Conservation (phyloP, 1,140 invertebrate species). For the Drosophila rhopaloa region DNA sequence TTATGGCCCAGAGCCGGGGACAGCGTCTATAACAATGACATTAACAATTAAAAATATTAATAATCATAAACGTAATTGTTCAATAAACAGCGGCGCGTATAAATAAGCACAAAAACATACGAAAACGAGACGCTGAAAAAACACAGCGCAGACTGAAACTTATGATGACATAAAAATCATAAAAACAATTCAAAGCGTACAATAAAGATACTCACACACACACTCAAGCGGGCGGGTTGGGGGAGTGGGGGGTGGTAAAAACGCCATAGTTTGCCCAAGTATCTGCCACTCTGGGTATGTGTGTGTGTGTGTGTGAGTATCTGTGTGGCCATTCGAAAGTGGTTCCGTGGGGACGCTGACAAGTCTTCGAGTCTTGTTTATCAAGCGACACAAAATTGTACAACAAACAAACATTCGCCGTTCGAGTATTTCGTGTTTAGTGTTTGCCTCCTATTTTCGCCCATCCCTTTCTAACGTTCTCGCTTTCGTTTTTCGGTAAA, state of each 20-base stretch:
- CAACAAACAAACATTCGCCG: constrained; percentile 77
- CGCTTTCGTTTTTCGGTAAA: constrained; percentile 55
- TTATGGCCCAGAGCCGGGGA: constrained; percentile 37
- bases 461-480: constrained; percentile 11
- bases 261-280: constrained; percentile 56
- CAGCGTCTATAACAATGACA: constrained; percentile 74
- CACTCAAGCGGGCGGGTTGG: not conserved
- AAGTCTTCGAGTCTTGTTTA: constrained; percentile 61
- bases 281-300: constrained; percentile 19
- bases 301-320: constrained; percentile 32
- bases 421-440: constrained; percentile 57
- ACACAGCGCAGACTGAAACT: constrained; percentile 68
- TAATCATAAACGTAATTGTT: constrained; percentile 82
- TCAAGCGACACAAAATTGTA: constrained; percentile 79
- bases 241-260: constrained; percentile 29
- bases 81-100: constrained; percentile 74
- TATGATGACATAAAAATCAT: constrained; percentile 83
- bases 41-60: constrained; percentile 82
- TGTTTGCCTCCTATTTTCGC: constrained; percentile 48
- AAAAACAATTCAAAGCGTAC: constrained; percentile 82
- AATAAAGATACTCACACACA: constrained; percentile 70
- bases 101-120: constrained; percentile 71
- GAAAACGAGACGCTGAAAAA: constrained; percentile 64
- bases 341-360: constrained; percentile 62
- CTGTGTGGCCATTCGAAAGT: constrained; percentile 53